Evolutionary conservation across 1,140 invertebrate genomes (phyloP).

Genomic region (Drosophila nigrodunni): DNA sequence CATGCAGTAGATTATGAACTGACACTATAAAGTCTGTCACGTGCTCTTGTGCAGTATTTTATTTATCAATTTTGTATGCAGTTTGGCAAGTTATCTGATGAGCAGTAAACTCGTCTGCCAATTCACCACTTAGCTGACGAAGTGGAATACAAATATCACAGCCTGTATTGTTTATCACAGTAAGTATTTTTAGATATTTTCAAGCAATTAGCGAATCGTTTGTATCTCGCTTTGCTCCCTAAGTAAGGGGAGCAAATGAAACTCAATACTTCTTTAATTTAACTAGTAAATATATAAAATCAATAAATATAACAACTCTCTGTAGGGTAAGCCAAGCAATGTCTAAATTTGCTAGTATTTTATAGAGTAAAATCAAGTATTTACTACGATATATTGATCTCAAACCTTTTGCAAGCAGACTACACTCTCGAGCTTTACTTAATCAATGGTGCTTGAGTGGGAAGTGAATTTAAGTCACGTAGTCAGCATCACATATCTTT

Average conservation of each 20-base stretch:
- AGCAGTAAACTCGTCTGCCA: constrained; percentile 1
- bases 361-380: too few relatives aligned
- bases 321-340: too few relatives aligned
- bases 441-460: not conserved
- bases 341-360: too few relatives aligned
- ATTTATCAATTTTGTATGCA: constrained; percentile 6
- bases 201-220: not conserved
- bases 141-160: not conserved
- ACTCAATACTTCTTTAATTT: too few relatives aligned
- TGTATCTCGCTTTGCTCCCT: not conserved
- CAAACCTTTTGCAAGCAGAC: not conserved
- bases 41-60: constrained; percentile 5
- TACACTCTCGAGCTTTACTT: not conserved
- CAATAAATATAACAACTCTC: too few relatives aligned
- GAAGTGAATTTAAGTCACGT: constrained; percentile 6
- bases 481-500: not conserved
- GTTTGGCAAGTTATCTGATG: constrained; percentile 20
- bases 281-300: too few relatives aligned
- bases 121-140: not conserved
- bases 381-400: too few relatives aligned
- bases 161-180: not conserved
- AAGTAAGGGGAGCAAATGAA: too few relatives aligned
- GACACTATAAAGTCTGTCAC: constrained; percentile 15
- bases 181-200: not conserved
- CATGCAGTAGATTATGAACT: constrained; percentile 24